These are phyloP conservation scores for western clawed frog (Xenopus tropicalis) DNA, from an alignment of 2,113 vertebrate genomes.

Conservation along the genomic window DNA sequence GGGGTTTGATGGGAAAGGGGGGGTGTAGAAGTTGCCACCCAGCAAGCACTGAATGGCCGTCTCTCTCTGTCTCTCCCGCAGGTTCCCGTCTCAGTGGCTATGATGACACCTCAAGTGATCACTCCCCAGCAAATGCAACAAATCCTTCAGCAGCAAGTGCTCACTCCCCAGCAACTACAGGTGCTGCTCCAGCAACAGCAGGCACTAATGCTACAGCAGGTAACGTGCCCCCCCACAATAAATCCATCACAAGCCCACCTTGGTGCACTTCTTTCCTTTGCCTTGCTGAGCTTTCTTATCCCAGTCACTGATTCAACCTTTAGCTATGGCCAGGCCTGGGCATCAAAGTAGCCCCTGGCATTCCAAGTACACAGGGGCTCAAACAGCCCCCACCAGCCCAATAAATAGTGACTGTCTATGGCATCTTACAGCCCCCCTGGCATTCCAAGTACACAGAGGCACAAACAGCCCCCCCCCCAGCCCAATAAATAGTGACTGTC, in stretches of 20 bases:
- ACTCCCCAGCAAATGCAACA: slow-evolving; percentile 99
- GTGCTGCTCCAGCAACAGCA: slow-evolving; percentile 98
- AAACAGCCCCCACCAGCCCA: too few species aligned
- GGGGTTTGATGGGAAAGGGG: neutral
- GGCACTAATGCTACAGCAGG: slow-evolving; percentile 99
- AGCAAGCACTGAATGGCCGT: neutral
- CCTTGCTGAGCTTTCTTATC: neutral
- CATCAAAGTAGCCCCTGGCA: too few species aligned
- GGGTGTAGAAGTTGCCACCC: neutral
- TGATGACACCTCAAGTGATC: slow-evolving; percentile 99
- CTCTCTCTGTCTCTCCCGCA: slow-evolving; percentile 51
- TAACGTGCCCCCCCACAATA: slow-evolving; percentile 52
- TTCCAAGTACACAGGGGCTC: too few species aligned
- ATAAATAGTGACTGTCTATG: too few species aligned
- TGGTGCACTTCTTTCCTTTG: neutral
- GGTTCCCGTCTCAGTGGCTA: slow-evolving; percentile 99
- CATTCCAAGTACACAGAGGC: too few species aligned
- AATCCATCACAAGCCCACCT: neutral
- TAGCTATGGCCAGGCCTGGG: too few species aligned
- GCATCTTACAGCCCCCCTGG: too few species aligned
- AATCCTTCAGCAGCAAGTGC: slow-evolving; percentile 98
- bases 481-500: too few species aligned
- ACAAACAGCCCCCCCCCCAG: too few species aligned
- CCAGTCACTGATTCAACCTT: too few species aligned
- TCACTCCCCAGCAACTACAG: slow-evolving; percentile 99